These are phyloP conservation scores for Asobara japonica DNA, from an alignment of 1,140 invertebrate genomes.

Conservation along the genomic window DNA sequence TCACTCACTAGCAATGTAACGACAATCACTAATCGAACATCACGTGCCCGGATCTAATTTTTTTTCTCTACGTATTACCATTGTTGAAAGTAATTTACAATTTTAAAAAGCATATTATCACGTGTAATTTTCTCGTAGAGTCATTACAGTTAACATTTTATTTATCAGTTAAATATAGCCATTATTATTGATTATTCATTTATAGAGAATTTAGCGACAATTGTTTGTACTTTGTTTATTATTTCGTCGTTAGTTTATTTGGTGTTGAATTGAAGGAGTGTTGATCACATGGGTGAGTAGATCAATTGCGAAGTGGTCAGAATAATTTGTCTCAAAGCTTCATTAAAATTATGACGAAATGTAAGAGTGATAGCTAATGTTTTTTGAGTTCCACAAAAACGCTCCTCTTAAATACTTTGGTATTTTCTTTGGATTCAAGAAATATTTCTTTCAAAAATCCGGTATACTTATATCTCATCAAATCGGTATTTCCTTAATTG, in stretches of 20 bases:
- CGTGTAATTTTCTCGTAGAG: slow-evolving; percentile 18
- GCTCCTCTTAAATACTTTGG: too few species aligned
- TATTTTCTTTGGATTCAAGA: too few species aligned
- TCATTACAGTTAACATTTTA: slow-evolving; percentile 21
- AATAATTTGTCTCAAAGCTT: background rate
- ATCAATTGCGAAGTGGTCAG: background rate
- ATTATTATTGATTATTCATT: too few species aligned
- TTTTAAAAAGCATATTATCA: background rate
- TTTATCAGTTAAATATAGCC: slow-evolving; percentile 21
- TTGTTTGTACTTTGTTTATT: background rate
- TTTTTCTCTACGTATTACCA: background rate
- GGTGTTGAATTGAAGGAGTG: background rate
- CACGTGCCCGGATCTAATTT: background rate
- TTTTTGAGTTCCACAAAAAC: too few species aligned
- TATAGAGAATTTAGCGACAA: background rate
- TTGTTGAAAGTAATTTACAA: background rate
- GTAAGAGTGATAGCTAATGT: too few species aligned
- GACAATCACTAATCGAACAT: background rate
- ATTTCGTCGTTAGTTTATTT: background rate
- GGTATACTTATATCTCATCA: too few species aligned
- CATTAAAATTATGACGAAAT: too few species aligned
- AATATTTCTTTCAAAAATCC: too few species aligned
- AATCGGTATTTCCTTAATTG: too few species aligned
- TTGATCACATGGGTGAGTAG: background rate
- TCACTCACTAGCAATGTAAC: slow-evolving; percentile 14